These are phyloP conservation scores for Eupithecia abbreviata DNA, from an alignment of 2,888 invertebrate species.

Conservation along the genomic window DNA sequence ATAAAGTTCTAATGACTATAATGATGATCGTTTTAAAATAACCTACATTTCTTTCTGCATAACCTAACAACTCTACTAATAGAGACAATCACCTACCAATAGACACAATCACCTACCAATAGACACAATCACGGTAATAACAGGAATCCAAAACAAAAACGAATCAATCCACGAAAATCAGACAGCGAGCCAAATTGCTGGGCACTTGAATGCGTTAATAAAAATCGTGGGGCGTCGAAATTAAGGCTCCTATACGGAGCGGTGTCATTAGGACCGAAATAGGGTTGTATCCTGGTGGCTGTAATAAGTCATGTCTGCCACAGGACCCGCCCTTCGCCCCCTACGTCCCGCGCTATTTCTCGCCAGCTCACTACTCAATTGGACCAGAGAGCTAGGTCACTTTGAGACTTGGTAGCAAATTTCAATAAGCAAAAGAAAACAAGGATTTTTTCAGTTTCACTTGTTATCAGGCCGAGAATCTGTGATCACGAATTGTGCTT, in stretches of 20 bases:
- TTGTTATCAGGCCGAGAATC: background rate
- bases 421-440: background rate
- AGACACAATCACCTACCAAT: conserved; percentile 16
- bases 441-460: background rate
- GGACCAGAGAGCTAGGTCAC: conserved; percentile 33
- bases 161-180: conserved; percentile 44
- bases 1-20: background rate
- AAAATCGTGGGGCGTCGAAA: conserved; percentile 81
- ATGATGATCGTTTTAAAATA: background rate
- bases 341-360: conserved; percentile 67
- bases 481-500: background rate
- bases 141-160: conserved; percentile 43
- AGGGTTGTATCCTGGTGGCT: conserved; percentile 81
- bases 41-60: background rate
- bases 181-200: conserved; percentile 60
- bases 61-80: conserved; percentile 14
- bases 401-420: background rate
- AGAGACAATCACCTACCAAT: conserved; percentile 15
- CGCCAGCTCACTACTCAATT: conserved; percentile 52
- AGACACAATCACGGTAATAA: conserved; percentile 28
- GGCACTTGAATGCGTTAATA: conserved; percentile 79
- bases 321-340: conserved; percentile 67
- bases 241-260: conserved; percentile 78
- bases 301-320: conserved; percentile 83
- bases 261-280: conserved; percentile 81